Base-by-base conservation (phyloP, 1,140 invertebrate genomes). In the Lepidurus arcticus region DNA sequence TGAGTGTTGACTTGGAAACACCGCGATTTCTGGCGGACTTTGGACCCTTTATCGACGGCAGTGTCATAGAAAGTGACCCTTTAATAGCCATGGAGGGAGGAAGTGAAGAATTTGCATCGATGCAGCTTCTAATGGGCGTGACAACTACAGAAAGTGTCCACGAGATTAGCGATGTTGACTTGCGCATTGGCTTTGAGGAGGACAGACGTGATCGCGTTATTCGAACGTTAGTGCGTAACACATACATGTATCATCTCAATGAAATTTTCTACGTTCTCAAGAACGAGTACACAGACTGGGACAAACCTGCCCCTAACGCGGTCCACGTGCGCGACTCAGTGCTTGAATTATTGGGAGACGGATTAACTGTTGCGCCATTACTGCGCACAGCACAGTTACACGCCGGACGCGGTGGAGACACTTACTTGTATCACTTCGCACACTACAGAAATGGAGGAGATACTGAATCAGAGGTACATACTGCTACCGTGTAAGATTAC, bases 221-320 rank as follows among this genome's bases (percentile, higher is more conserved):
- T 81, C 88, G 94, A 78, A 96, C 93, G 13, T 94, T 93, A 85
- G 93, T 95, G 73, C 88, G 93, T 53, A 96, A 96, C 84, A 91
- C 92, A 65, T 96, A 94, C 85, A 91, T 92, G 82, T 95, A 92
- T 85, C 93, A 95, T 86, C 88, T 94, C 77, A 94, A 95, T 85
- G 94, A 95, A 85, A 95, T 94, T 82, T 95, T 93, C 86, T 94
- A 79, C 73, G 78, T 79, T 43, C 87, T 96, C 76, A 92, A 94
- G 85, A 96, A 96, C 84, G 94, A 96, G 84, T 96, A 96, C 85
- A 96, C 94, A 73, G 94, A 96, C 84, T 96, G 94, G 94, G 93
- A 94, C 83, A 89, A 91, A 81, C 89, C 92, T 80, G 77, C 76
- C 82, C 90, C 89, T 84, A 81, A 94, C 88, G 86, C 93, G 91